phyloP scores from a whole-genome alignment of 1,140 invertebrate genomes.

The Penaeus indicus region DNA sequence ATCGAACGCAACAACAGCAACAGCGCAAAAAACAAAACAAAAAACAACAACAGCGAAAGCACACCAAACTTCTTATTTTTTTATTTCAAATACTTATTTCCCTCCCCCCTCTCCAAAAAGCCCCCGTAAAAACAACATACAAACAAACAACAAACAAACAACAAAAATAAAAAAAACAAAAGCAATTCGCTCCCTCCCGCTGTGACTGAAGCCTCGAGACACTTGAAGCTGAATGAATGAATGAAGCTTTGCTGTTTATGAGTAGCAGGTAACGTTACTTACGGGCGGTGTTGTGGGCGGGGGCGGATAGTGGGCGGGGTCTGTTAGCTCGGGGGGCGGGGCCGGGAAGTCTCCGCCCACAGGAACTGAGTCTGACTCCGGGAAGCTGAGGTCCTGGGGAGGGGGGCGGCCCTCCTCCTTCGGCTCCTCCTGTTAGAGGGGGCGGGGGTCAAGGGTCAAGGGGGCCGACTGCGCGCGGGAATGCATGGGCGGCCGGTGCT shows the following conservation, averaged over 20 bases:
- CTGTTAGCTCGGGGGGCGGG: constrained; percentile 56
- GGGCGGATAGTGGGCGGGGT: constrained; percentile 53
- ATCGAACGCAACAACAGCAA: background rate
- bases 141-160: background rate
- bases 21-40: background rate
- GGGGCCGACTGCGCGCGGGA: background rate
- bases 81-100: too few relatives aligned
- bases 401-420: background rate
- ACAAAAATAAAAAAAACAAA: background rate
- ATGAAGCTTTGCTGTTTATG: background rate
- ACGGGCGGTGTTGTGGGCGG: constrained; percentile 52
- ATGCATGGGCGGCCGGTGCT: too few relatives aligned
- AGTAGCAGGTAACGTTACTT: constrained; percentile 28
- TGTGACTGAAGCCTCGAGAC: background rate
- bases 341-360: constrained; percentile 59
- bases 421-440: constrained; percentile 46
- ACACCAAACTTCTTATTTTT: too few relatives aligned
- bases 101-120: background rate
- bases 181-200: background rate
- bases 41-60: background rate
- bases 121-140: background rate
- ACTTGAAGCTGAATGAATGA: background rate
- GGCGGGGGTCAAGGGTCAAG: constrained; percentile 36
- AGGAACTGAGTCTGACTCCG: constrained; percentile 39
- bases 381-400: background rate